Conservation (phyloP, 2,113 vertebrate genomes). For the Amia ocellicauda region DNA sequence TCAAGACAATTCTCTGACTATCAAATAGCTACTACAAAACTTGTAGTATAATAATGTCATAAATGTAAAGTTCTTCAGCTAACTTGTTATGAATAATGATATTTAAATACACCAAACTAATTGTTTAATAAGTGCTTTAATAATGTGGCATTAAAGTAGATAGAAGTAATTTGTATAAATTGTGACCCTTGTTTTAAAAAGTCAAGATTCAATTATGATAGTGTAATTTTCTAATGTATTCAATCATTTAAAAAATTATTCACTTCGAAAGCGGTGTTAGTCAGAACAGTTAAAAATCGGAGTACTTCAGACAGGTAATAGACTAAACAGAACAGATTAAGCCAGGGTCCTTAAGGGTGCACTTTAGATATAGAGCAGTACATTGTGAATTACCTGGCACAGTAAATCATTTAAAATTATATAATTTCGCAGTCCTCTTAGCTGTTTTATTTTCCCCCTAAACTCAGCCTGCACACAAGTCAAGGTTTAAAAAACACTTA, state of each 20-base stretch:
- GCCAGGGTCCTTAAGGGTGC: slow-evolving; percentile 60
- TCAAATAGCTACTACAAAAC: too few relatives aligned
- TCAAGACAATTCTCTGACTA: too few relatives aligned
- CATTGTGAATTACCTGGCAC: slow-evolving; percentile 61
- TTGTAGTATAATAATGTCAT: too few relatives aligned
- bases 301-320: slow-evolving; percentile 38
- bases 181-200: neutral
- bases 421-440: slow-evolving; percentile 42
- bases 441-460: slow-evolving; percentile 49
- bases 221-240: neutral
- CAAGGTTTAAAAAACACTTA: slow-evolving; percentile 3
- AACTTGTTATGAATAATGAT: too few relatives aligned
- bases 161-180: neutral
- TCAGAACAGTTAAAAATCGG: neutral
- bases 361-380: slow-evolving; percentile 64
- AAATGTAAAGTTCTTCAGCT: too few relatives aligned
- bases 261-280: neutral
- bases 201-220: slow-evolving; percentile 6
- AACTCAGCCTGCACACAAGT: slow-evolving; percentile 46
- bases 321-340: slow-evolving; percentile 50
- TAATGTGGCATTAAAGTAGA: neutral
- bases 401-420: slow-evolving; percentile 68
- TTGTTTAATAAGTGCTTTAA: neutral
- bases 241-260: neutral
- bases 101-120: too few relatives aligned